Percentiles rank a stretch among this genome's conserved stretches.
These are phyloP conservation scores for Chaetoderma sp. DNA, from an alignment of 2,888 invertebrate genomes.

Conservation along the genomic window DNA sequence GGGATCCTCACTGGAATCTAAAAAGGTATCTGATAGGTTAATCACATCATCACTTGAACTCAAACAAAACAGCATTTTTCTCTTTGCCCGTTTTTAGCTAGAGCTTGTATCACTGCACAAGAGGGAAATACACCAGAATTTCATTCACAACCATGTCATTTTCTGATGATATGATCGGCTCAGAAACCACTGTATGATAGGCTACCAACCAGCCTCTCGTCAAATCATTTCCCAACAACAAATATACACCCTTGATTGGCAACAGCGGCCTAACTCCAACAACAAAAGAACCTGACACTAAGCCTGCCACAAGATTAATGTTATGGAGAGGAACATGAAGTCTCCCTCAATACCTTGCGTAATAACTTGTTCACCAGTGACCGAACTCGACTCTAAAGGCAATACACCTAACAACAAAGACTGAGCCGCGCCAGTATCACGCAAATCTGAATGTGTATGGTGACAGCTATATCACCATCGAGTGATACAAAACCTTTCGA, in stretches of 20 bases:
- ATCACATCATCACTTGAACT: too few species aligned
- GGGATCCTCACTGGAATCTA: too few species aligned
- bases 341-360: slow-evolving; percentile 31
- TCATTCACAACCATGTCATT: not conserved
- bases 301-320: slow-evolving; percentile 22
- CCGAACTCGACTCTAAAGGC: slow-evolving; percentile 23
- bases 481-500: slow-evolving; percentile 31
- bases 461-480: not conserved
- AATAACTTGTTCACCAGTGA: slow-evolving; percentile 24
- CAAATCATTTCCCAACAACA: slow-evolving; percentile 32
- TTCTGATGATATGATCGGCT: not conserved
- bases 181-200: not conserved
- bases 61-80: not conserved
- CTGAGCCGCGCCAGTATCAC: slow-evolving; percentile 36
- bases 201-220: slow-evolving; percentile 25
- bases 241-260: slow-evolving; percentile 30
- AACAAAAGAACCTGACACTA: slow-evolving; percentile 26
- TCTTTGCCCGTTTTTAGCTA: not conserved
- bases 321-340: slow-evolving; percentile 29
- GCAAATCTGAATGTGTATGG: slow-evolving; percentile 22
- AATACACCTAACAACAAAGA: slow-evolving; percentile 28
- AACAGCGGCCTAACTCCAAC: slow-evolving; percentile 25
- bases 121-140: slow-evolving; percentile 2
- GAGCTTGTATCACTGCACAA: slow-evolving; percentile 6
- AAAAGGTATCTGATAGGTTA: too few species aligned